A percentile compares a stretch with the other conserved stretches of the same genome.
These are phyloP conservation scores for Mastomys coucha DNA, from an alignment of 2,113 vertebrate species.

Conservation along the genomic window DNA sequence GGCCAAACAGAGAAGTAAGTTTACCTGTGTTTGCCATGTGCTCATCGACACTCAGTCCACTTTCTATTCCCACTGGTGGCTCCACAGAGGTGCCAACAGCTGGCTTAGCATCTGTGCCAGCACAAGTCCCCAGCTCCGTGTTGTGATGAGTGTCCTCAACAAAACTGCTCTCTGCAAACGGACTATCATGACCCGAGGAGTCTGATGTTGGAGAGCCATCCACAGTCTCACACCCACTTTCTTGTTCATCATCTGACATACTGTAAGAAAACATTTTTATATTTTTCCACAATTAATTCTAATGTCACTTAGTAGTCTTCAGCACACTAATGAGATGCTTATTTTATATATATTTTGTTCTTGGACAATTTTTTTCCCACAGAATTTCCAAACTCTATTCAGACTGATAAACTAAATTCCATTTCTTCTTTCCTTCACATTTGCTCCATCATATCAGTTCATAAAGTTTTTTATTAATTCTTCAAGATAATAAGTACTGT, in stretches of 20 bases:
- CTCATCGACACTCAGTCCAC: slow-evolving; percentile 88
- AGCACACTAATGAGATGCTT: slow-evolving; percentile 15
- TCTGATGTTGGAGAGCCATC: slow-evolving; percentile 95
- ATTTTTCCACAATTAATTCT: slow-evolving; percentile 41
- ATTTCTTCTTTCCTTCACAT: slow-evolving; percentile 14
- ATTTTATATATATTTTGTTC: slow-evolving; percentile 40
- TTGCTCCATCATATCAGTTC: neutral
- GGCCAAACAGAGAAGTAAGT: neutral
- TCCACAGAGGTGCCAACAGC: slow-evolving; percentile 94
- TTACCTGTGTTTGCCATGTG: slow-evolving; percentile 91
- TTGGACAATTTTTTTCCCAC: neutral
- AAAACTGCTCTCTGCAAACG: slow-evolving; percentile 92
- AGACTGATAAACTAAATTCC: slow-evolving; percentile 15
- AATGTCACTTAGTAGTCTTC: slow-evolving; percentile 17
- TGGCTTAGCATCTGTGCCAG: slow-evolving; percentile 91
- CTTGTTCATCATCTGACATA: slow-evolving; percentile 97
- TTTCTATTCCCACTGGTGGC: slow-evolving; percentile 93
- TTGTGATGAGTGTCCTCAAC: slow-evolving; percentile 92
- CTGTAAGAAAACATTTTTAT: slow-evolving; percentile 83
- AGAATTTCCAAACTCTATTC: slow-evolving; percentile 37
- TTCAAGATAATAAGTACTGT: neutral
- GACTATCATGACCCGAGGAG: slow-evolving; percentile 93
- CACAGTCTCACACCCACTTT: slow-evolving; percentile 96
- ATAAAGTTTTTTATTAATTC: slow-evolving; percentile 44
- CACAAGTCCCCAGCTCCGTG: slow-evolving; percentile 84